These are phyloP conservation scores for Ictalurus furcatus DNA, from an alignment of 2,113 vertebrate species.

Conservation along the genomic window DNA sequence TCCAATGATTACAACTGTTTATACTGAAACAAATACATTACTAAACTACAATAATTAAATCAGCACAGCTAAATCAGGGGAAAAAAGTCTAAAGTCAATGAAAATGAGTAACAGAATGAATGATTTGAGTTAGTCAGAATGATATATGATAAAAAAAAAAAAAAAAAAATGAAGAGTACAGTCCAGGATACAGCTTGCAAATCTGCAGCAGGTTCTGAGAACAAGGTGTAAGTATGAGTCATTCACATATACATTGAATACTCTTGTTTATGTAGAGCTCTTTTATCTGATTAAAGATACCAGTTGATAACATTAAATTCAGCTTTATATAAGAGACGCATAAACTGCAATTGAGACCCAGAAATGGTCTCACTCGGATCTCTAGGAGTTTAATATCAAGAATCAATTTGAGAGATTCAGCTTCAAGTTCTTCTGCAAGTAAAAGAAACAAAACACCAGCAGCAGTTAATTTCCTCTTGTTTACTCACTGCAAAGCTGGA, in stretches of 20 bases:
- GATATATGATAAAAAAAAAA: neutral
- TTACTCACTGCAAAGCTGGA: constrained; percentile 41
- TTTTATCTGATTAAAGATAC: neutral
- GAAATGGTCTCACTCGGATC: neutral
- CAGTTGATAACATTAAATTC: neutral
- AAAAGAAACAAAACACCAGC: constrained; percentile 29
- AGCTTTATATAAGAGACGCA: neutral
- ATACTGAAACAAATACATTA: neutral
- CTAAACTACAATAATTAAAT: neutral
- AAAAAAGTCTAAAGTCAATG: neutral
- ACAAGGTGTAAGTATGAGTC: neutral
- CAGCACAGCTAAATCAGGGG: neutral
- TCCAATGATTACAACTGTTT: neutral
- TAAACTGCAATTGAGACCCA: constrained; percentile 7
- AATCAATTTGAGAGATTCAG: constrained; percentile 4
- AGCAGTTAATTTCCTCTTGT: constrained; percentile 40
- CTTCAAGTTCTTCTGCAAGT: neutral
- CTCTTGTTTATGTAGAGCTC: constrained; percentile 52
- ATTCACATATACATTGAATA: neutral
- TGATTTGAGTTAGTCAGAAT: neutral
- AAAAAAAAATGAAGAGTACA: too few relatives aligned
- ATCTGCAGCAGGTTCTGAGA: too few relatives aligned
- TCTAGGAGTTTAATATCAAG: constrained; percentile 1
- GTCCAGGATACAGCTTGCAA: too few relatives aligned
- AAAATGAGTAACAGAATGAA: neutral